Conservation (phyloP, 2,888 invertebrate species). For the Stenurella melanura region DNA sequence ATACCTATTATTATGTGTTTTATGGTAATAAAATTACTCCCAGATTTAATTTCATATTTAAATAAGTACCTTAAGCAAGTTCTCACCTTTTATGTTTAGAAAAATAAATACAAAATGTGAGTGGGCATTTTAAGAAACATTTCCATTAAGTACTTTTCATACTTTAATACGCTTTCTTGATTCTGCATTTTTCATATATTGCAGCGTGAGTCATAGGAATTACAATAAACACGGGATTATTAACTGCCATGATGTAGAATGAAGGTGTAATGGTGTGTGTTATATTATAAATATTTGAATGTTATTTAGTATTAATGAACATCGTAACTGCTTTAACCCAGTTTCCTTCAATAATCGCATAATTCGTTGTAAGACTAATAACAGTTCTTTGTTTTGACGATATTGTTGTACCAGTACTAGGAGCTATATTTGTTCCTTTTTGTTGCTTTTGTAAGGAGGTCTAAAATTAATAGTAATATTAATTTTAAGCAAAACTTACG, state of each 20-base stretch:
- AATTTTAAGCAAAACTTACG: too few species aligned
- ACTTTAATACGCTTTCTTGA: conserved; percentile 24
- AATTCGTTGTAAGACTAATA: not conserved
- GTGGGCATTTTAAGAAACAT: conserved; percentile 12
- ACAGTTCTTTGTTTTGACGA: not conserved
- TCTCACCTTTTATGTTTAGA: not conserved
- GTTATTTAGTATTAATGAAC: not conserved
- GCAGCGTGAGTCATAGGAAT: not conserved
- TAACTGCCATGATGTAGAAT: conserved; percentile 12
- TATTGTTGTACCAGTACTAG: not conserved
- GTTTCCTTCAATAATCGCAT: not conserved
- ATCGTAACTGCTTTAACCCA: conserved; percentile 13
- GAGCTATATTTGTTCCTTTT: too few species aligned
- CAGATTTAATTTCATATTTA: not conserved
- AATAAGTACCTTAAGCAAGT: not conserved
- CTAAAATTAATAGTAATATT: too few species aligned
- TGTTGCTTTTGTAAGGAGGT: too few species aligned
- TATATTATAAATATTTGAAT: conserved; percentile 13
- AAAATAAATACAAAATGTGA: not conserved
- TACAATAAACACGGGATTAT: conserved; percentile 9
- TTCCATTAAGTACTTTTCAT: conserved; percentile 12
- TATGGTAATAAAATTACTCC: not conserved
- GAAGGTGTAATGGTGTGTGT: conserved; percentile 11
- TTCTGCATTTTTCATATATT: conserved; percentile 2
- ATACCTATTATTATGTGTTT: not conserved